Evolutionary conservation across 92 coral and sea anemone species (phyloP).

Genomic region (Epizoanthus illoricatus): DNA sequence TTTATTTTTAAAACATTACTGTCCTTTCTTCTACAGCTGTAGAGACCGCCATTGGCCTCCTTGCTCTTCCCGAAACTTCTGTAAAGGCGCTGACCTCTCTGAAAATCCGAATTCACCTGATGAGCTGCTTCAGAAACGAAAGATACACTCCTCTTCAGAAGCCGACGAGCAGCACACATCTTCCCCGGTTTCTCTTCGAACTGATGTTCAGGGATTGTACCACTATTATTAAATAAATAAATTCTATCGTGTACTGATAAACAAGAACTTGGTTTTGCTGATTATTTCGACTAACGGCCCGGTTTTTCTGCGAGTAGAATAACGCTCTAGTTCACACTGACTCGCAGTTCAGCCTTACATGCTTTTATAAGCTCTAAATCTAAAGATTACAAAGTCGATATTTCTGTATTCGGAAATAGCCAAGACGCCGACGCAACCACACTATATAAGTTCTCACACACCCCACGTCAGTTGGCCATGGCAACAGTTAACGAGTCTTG

Average conservation of each 20-base stretch:
- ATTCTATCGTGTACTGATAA: not conserved
- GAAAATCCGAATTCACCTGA: conserved; percentile 35
- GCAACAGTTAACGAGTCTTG: not conserved
- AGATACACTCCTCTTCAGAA: conserved; percentile 28
- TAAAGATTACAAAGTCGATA: conserved; percentile 27
- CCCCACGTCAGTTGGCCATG: conserved; percentile 18
- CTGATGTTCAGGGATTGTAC: too few species aligned
- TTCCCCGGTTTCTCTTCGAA: not conserved
- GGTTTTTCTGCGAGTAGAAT: not conserved
- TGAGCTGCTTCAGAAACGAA: conserved; percentile 35
- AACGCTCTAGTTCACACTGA: not conserved
- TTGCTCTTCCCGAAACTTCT: conserved; percentile 33
- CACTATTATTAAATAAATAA: not conserved
- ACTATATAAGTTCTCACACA: not conserved
- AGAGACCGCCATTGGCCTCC: conserved; percentile 1
- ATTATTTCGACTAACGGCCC: not conserved
- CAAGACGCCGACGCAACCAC: conserved; percentile 18
- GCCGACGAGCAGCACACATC: conserved; percentile 27
- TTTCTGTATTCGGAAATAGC: conserved; percentile 30
- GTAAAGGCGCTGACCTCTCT: conserved; percentile 36
- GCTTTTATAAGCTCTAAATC: not conserved
- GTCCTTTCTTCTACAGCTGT: not conserved
- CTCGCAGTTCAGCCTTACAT: not conserved
- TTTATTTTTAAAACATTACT: conserved; percentile 23
- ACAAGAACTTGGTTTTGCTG: not conserved